Evolutionary conservation across 1,140 invertebrate genomes (phyloP).

Genomic region (Latrodectus geometricus): DNA sequence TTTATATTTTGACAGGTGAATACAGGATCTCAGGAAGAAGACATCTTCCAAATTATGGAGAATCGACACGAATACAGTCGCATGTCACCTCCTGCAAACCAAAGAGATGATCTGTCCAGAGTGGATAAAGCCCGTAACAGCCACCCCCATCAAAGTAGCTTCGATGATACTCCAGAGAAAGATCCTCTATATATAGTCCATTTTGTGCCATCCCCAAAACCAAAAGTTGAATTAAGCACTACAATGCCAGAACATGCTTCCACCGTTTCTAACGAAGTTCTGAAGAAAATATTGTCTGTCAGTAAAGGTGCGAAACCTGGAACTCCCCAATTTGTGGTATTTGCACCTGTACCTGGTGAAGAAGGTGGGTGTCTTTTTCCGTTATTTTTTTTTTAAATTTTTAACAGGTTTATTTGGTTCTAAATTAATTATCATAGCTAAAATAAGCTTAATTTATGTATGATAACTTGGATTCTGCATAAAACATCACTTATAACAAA

Average conservation of each 20-base stretch:
- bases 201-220: constrained; percentile 56
- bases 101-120: neutral
- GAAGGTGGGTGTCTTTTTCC: constrained; percentile 11
- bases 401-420: no score
- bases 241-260: neutral
- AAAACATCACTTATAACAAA: no score
- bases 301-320: constrained; percentile 48
- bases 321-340: constrained; percentile 51
- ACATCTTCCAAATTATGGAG: constrained; percentile 49
- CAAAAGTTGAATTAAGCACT: constrained; percentile 27
- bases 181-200: constrained; percentile 58
- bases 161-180: constrained; percentile 35
- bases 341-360: constrained; percentile 17
- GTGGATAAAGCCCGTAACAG: neutral
- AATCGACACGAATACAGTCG: constrained; percentile 32
- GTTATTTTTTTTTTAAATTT: no score
- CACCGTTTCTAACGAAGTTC: constrained; percentile 26
- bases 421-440: no score
- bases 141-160: neutral
- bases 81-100: neutral
- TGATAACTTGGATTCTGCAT: no score
- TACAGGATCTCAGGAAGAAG: constrained; percentile 24
- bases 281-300: constrained; percentile 47
- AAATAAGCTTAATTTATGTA: no score
- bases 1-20: neutral